Base-by-base conservation (phyloP, 2,888 invertebrate species). In the Helleia helle region DNA sequence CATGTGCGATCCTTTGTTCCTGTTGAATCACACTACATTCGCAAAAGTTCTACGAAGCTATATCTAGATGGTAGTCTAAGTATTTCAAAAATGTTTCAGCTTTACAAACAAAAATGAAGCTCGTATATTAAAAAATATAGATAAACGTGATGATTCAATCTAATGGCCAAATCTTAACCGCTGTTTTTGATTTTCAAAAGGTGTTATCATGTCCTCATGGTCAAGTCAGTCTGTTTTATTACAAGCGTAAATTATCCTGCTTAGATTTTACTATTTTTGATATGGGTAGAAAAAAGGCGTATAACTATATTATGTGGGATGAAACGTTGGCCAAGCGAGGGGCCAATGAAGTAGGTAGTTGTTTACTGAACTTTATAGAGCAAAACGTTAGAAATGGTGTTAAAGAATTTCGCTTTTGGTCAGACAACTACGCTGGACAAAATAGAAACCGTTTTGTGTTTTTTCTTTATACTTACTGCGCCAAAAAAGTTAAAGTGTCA, bases 21-120 rank as follows among this genome's bases (percentile, higher is more conserved):
- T 3, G 29, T 47, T 2, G 47, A 47, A 25, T 44, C 44, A 4
- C 44, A 44, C 15, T 47, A 30, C 17, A 25, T 39, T 12, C 38
- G 44, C 11, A 38, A 44, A 24, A 13, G 11, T 15, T 39, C 38
- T 3, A 42, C 34, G 1, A 47, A 44, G 12, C 27, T 44, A 2
- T 47, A 47, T 18, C 31, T 44, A 4, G 44, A 44, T 22, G 42
- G 47, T 7, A 30, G 26, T 26, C 26, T 44, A 2, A 18, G 28
- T 3, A 11, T 28, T 12, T 11, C 9, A 1, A 15, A 41, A 37
- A 40, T 29, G 36, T 43, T 29, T 29, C 25, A 30, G 3, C 14
- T 43, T 13, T 40, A 40, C 22, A 37, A 40, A 18, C 4, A 18
- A 18, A 18, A 18, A 18, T 3, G 3, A 4, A 6, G 18, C 18